These are phyloP conservation scores for Bilobella aurantiaca DNA, from an alignment of 1,140 invertebrate species.

Conservation along the genomic window DNA sequence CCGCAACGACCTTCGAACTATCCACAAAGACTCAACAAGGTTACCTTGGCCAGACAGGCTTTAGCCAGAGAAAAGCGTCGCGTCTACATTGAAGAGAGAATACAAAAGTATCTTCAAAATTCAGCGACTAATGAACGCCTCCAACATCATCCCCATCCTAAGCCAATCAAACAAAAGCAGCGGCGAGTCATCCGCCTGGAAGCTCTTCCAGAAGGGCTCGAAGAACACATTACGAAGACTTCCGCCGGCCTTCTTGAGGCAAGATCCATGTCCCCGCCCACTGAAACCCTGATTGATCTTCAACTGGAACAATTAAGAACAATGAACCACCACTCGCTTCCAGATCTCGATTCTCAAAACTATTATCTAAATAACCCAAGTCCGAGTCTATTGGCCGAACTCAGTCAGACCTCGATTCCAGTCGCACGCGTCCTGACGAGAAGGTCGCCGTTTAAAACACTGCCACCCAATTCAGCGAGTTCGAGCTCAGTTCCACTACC, in stretches of 20 bases:
- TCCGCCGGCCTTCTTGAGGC: background rate
- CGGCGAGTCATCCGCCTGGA: background rate
- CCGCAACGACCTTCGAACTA: slow-evolving; percentile 25
- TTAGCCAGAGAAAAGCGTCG: slow-evolving; percentile 31
- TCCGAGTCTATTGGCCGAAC: background rate
- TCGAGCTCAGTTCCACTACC: background rate
- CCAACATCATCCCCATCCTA: slow-evolving; percentile 5
- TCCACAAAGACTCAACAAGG: slow-evolving; percentile 32
- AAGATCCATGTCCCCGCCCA: background rate
- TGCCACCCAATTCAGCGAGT: background rate
- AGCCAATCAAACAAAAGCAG: background rate
- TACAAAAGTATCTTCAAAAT: slow-evolving; percentile 30
- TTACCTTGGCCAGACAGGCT: slow-evolving; percentile 30
- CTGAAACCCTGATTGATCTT: background rate
- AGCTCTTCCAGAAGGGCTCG: background rate
- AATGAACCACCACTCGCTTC: slow-evolving; percentile 7
- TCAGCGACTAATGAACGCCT: background rate
- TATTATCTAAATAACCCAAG: slow-evolving; percentile 15
- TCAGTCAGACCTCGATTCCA: slow-evolving; percentile 15
- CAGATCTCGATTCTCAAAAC: slow-evolving; percentile 13
- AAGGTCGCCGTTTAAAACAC: background rate
- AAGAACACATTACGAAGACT: background rate
- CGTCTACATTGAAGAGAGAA: slow-evolving; percentile 30
- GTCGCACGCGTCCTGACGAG: slow-evolving; percentile 16
- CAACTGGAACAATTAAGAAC: background rate